Percentiles rank a stretch among this genome's conserved stretches.
phyloP scores from a whole-genome alignment of 2,797 vertebrate species.

The Okamejei kenojei region DNA sequence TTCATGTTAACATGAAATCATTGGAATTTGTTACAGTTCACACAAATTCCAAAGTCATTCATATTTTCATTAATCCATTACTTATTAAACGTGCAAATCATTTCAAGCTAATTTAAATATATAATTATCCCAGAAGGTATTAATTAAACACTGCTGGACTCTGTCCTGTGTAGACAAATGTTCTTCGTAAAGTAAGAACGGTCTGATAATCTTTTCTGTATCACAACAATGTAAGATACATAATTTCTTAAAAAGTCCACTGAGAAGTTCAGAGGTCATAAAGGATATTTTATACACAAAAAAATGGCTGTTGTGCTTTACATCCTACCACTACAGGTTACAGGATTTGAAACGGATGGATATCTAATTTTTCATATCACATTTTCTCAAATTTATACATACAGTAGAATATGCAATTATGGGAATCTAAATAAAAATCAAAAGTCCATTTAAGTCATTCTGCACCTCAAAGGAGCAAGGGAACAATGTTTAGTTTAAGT shows the following conservation, averaged over 20 bases:
- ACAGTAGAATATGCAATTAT: not conserved
- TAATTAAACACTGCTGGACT: not conserved
- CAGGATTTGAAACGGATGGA: not conserved
- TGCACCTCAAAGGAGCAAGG: not conserved
- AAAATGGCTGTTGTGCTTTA: not conserved
- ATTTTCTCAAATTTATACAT: not conserved
- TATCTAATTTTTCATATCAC: not conserved
- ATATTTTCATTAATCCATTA: slow-evolving; percentile 18
- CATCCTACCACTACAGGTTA: not conserved
- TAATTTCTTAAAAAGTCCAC: too few species aligned
- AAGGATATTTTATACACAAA: not conserved
- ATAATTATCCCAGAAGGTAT: not conserved
- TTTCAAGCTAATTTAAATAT: not conserved
- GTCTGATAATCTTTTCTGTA: not conserved
- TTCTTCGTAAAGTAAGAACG: not conserved
- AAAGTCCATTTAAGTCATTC: not conserved
- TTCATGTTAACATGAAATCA: slow-evolving; percentile 28
- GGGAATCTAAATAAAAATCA: not conserved
- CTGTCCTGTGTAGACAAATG: not conserved
- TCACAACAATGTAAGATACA: too few species aligned
- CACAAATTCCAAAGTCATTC: slow-evolving; percentile 23
- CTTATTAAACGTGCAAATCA: not conserved
- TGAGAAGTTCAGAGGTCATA: not conserved
- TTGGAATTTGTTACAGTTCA: not conserved
- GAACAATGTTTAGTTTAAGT: not conserved